These are phyloP conservation scores for Pachycephus smyrnensis DNA, from an alignment of 2,888 invertebrate species.

Conservation along the genomic window DNA sequence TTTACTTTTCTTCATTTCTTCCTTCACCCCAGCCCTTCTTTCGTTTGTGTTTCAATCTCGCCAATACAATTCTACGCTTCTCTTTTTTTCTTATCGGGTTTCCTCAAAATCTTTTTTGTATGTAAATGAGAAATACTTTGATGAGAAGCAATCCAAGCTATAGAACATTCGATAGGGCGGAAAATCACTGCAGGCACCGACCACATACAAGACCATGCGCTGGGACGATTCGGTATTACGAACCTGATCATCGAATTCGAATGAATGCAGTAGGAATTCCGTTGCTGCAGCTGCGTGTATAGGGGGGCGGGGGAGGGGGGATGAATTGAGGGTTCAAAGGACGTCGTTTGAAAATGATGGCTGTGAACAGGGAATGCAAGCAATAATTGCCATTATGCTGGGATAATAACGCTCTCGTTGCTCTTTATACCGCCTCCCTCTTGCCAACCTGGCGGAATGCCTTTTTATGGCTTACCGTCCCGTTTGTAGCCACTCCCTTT, in stretches of 20 bases:
- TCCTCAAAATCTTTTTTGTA: not conserved
- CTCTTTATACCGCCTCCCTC: not conserved
- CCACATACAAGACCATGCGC: constrained; percentile 18
- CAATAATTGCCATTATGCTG: constrained; percentile 10
- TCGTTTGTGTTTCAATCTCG: not conserved
- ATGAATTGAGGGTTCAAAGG: not conserved
- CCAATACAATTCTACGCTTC: not conserved
- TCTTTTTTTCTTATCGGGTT: not conserved
- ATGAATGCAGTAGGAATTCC: constrained; percentile 15
- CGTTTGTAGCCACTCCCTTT: not conserved
- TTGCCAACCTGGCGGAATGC: not conserved
- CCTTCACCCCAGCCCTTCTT: too few species aligned
- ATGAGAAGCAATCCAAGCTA: not conserved
- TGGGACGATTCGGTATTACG: constrained; percentile 17
- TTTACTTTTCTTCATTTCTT: not conserved
- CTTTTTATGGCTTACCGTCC: too few species aligned
- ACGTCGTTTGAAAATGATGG: constrained; percentile 11
- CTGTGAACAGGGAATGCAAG: constrained; percentile 6
- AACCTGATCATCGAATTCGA: not conserved
- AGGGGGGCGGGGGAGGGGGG: too few species aligned
- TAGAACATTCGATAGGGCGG: not conserved
- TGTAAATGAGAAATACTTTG: not conserved
- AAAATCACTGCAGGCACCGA: not conserved
- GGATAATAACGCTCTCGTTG: not conserved
- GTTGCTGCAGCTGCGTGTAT: constrained; percentile 4